Evolutionary conservation across 2,888 invertebrate species (phyloP).

Genomic region (Aspidiotus rigidus): DNA sequence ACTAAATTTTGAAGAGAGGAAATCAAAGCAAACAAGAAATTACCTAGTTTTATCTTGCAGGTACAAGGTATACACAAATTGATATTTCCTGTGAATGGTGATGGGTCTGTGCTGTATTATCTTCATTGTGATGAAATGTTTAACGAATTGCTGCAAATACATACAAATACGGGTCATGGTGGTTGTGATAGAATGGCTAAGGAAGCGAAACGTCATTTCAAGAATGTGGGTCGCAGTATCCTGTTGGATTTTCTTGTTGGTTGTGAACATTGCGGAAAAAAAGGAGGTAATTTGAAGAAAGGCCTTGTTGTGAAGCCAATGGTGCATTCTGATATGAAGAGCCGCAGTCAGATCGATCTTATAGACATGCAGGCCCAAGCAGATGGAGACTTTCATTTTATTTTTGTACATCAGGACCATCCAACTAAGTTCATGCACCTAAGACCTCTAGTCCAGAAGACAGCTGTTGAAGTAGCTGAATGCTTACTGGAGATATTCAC

Average conservation of each 20-base stretch:
- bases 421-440: conserved; percentile 4
- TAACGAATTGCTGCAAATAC: too few relatives aligned
- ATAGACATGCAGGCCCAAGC: conserved; percentile 34
- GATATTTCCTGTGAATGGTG: background rate
- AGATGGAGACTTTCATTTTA: conserved; percentile 4
- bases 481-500: too few relatives aligned
- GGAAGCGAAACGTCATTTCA: background rate
- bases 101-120: background rate
- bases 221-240: background rate
- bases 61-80: conserved; percentile 7
- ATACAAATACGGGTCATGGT: background rate
- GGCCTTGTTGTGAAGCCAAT: too few relatives aligned
- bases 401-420: conserved; percentile 35
- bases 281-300: conserved; percentile 1
- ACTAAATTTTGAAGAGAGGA: too few relatives aligned
- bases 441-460: too few relatives aligned
- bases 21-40: too few relatives aligned
- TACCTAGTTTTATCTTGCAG: background rate
- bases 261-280: conserved; percentile 3
- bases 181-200: background rate
- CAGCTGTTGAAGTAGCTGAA: too few relatives aligned
- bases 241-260: background rate
- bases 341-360: conserved; percentile 40
- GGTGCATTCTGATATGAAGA: background rate
- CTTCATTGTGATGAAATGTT: conserved; percentile 5